Percentiles rank a stretch among this genome's conserved stretches.
phyloP scores from a whole-genome alignment of 2,797 vertebrate genomes.

The Hypotaenidia philippensis region DNA sequence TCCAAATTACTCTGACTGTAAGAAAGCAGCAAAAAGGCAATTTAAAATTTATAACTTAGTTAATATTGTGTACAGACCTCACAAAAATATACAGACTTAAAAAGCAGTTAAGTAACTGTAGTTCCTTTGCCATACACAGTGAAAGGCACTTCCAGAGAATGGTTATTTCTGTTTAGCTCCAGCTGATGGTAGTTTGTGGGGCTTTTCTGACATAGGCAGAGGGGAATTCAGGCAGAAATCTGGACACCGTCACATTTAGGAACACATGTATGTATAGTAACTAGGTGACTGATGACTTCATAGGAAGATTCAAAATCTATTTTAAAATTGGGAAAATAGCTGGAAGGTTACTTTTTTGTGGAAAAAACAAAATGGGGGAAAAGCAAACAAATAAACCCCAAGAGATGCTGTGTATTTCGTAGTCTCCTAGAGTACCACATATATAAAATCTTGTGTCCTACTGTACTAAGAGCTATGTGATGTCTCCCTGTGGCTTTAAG shows the following conservation, averaged over 20 bases:
- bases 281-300: constrained; percentile 54
- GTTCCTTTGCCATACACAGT: background rate
- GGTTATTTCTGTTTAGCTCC: constrained; percentile 34
- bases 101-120: constrained; percentile 5
- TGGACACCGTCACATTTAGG: constrained; percentile 70
- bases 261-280: constrained; percentile 40
- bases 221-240: constrained; percentile 71
- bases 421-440: background rate
- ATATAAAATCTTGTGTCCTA: background rate
- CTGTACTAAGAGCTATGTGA: background rate
- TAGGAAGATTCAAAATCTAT: background rate
- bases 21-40: constrained; percentile 21
- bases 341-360: background rate
- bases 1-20: constrained; percentile 21
- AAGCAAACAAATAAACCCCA: background rate
- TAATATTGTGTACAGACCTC: background rate
- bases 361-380: no score
- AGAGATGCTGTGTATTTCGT: background rate
- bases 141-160: constrained; percentile 1
- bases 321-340: constrained; percentile 39
- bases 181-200: constrained; percentile 52
- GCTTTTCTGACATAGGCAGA: constrained; percentile 53
- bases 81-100: background rate
- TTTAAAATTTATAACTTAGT: constrained; percentile 32
- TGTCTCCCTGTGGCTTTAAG: background rate